Evolutionary conservation across 2,888 invertebrate genomes (phyloP).

Genomic region (Papilio demoleus): DNA sequence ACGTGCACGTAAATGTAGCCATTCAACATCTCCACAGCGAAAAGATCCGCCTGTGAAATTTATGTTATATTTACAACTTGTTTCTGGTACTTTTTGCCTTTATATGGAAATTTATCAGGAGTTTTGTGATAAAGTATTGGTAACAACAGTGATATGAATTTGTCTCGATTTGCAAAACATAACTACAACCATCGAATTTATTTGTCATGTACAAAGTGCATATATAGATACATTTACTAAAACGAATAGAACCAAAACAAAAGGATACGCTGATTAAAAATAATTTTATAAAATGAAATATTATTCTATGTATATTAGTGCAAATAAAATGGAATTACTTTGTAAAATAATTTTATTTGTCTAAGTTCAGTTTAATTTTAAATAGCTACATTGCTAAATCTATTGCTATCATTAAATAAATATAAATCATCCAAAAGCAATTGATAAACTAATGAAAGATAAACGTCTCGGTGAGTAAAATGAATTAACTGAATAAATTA

Average conservation of each 20-base stretch:
- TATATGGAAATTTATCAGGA: too few relatives aligned
- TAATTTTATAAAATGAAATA: background rate
- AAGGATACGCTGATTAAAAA: background rate
- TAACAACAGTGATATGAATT: background rate
- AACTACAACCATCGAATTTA: background rate
- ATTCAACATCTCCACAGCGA: slow-evolving; percentile 96
- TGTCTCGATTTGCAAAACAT: background rate
- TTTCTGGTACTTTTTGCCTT: background rate
- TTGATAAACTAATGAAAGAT: too few relatives aligned
- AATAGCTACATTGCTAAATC: too few relatives aligned
- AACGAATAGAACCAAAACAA: background rate
- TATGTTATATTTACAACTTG: background rate
- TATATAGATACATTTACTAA: background rate
- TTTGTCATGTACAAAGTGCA: slow-evolving; percentile 5
- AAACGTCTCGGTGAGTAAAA: too few relatives aligned
- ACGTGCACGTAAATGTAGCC: slow-evolving; percentile 96
- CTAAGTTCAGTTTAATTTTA: too few relatives aligned
- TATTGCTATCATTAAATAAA: too few relatives aligned
- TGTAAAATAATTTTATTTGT: too few relatives aligned
- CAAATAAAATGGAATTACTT: background rate
- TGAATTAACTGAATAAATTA: too few relatives aligned
- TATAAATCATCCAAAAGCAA: too few relatives aligned
- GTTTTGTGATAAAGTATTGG: too few relatives aligned
- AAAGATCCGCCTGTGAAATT: slow-evolving; percentile 90
- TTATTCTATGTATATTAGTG: too few relatives aligned